Conservation (phyloP, 2,888 invertebrate species). For the Bombyx huttoni region DNA sequence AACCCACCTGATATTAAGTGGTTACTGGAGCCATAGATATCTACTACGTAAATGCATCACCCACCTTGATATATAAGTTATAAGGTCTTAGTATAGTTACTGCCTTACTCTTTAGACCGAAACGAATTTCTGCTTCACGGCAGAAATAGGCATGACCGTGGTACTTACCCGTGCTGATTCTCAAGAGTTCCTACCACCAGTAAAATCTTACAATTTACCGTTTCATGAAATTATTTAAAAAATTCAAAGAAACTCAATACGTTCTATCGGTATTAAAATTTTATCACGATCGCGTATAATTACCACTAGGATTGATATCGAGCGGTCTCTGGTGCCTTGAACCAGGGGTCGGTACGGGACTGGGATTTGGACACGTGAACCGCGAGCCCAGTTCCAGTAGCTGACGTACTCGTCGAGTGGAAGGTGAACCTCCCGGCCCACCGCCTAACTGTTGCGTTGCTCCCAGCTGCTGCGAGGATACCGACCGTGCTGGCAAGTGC, state of each 20-base stretch:
- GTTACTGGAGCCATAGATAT: no score
- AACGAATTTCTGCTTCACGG: no score
- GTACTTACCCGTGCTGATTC: no score
- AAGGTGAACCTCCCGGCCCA: conserved; percentile 73
- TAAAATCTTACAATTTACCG: no score
- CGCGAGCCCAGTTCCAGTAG: conserved; percentile 78
- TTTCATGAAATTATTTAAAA: no score
- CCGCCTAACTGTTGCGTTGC: conserved; percentile 39
- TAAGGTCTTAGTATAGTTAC: no score
- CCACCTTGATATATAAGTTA: no score
- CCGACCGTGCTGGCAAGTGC: conserved; percentile 80
- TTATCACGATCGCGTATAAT: conserved; percentile 16
- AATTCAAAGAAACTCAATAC: background rate
- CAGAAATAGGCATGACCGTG: no score
- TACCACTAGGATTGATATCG: conserved; percentile 91
- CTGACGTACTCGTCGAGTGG: conserved; percentile 85
- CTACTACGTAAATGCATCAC: no score
- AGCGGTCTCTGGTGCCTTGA: conserved; percentile 85
- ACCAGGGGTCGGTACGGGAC: conserved; percentile 83
- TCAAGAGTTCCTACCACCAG: no score
- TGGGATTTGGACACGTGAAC: conserved; percentile 76
- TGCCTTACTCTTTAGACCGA: no score
- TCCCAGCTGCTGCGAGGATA: conserved; percentile 80
- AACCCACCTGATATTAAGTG: no score
- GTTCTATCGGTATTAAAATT: conserved; percentile 7